Conservation (phyloP, 2,797 vertebrate species). For the Coilia nasus region DNA sequence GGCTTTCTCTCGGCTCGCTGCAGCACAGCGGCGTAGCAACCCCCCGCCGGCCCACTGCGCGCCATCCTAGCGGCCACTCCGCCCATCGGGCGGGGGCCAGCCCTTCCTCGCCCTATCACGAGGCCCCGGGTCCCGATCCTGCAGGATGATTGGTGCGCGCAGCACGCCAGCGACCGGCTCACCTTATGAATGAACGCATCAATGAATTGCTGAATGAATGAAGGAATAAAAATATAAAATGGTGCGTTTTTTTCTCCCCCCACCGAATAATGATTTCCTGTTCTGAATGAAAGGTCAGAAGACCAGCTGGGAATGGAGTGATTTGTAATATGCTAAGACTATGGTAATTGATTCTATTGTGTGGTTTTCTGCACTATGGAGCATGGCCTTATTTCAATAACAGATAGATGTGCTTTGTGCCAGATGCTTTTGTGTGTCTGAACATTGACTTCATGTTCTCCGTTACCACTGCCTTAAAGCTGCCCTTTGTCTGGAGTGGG, state of each 20-base stretch:
- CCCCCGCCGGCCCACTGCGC: background rate
- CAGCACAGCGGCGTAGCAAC: background rate
- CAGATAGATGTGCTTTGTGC: background rate
- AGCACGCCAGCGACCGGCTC: background rate
- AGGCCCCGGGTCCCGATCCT: background rate
- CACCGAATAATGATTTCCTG: background rate
- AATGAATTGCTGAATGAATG: constrained; percentile 3
- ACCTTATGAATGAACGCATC: constrained; percentile 24
- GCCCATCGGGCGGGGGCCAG: background rate
- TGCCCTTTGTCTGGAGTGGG: background rate
- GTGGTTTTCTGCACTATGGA: background rate
- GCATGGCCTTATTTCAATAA: background rate
- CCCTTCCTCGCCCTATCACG: background rate
- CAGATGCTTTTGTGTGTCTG: background rate
- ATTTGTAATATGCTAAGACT: background rate
- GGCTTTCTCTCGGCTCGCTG: background rate
- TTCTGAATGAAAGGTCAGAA: background rate
- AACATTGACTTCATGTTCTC: background rate
- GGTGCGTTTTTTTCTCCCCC: background rate
- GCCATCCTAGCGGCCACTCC: background rate
- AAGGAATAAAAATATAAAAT: constrained; percentile 15
- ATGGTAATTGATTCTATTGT: constrained; percentile 15
- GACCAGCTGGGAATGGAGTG: background rate
- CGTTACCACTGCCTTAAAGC: background rate
- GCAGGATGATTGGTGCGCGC: background rate